Conservation (phyloP, 2,113 vertebrate species). For the Rhinolophus ferrumequinum region DNA sequence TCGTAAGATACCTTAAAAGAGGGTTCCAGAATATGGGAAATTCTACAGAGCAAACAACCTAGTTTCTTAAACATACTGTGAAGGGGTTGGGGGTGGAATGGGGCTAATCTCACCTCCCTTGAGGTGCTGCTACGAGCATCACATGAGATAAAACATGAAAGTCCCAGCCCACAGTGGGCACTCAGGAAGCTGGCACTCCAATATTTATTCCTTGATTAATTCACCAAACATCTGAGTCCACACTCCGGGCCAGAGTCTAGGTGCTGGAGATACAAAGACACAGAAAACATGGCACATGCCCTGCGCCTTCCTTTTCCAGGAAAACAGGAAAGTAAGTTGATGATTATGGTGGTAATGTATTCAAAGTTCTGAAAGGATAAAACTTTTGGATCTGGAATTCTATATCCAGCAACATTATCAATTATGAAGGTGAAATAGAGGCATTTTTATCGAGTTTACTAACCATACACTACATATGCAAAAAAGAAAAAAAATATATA, state of each 20-base stretch:
- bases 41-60: not conserved
- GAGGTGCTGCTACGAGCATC: not conserved
- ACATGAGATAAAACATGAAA: not conserved
- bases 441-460: not conserved
- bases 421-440: not conserved
- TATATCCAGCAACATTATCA: not conserved
- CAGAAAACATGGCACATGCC: not conserved
- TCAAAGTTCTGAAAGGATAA: not conserved
- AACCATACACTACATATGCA: not conserved
- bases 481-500: not conserved
- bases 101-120: not conserved
- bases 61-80: not conserved
- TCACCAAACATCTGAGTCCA: not conserved
- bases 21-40: not conserved
- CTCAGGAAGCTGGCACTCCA: not conserved
- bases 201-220: not conserved
- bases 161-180: not conserved
- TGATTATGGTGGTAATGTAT: not conserved
- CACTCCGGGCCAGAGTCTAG: not conserved
- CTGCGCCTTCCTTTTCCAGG: not conserved
- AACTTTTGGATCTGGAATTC: not conserved
- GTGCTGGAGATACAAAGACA: not conserved
- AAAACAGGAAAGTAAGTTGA: not conserved
- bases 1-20: not conserved
- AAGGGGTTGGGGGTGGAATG: not conserved